phyloP scores from a whole-genome alignment of 2,113 vertebrate genomes.

The Prinia subflava region DNA sequence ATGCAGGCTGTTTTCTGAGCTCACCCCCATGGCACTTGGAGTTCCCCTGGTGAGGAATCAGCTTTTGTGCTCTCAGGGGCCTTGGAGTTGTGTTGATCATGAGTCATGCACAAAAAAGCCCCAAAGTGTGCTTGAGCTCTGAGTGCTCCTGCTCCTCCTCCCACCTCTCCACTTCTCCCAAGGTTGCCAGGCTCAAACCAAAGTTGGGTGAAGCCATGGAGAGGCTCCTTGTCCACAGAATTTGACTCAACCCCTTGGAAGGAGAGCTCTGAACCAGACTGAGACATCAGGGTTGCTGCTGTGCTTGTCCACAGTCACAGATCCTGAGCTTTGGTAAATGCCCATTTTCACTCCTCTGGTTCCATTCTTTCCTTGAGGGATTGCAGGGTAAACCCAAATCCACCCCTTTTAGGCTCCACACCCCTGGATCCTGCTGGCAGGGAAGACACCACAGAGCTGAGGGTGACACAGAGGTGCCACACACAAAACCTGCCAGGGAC shows the following conservation, averaged over 20 bases:
- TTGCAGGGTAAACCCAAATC: neutral
- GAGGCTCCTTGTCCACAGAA: neutral
- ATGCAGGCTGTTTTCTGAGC: neutral
- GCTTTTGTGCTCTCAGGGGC: neutral
- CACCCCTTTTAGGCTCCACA: neutral
- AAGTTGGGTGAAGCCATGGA: neutral
- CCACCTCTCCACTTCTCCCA: neutral
- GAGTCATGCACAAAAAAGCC: neutral
- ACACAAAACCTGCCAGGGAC: neutral
- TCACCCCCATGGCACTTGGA: neutral
- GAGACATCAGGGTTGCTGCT: accelerated
- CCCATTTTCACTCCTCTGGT: neutral
- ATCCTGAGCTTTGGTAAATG: neutral
- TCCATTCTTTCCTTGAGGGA: neutral
- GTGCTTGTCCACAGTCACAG: neutral
- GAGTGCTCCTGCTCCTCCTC: neutral
- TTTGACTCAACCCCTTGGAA: neutral
- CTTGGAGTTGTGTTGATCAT: neutral
- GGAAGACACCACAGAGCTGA: neutral
- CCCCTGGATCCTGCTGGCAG: neutral
- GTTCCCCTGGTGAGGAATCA: neutral
- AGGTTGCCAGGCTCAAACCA: neutral
- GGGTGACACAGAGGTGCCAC: neutral
- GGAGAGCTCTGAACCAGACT: neutral
- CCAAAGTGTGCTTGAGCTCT: neutral